Conservation (phyloP, 2,888 invertebrate genomes). For the Drosophila maculinotata region DNA sequence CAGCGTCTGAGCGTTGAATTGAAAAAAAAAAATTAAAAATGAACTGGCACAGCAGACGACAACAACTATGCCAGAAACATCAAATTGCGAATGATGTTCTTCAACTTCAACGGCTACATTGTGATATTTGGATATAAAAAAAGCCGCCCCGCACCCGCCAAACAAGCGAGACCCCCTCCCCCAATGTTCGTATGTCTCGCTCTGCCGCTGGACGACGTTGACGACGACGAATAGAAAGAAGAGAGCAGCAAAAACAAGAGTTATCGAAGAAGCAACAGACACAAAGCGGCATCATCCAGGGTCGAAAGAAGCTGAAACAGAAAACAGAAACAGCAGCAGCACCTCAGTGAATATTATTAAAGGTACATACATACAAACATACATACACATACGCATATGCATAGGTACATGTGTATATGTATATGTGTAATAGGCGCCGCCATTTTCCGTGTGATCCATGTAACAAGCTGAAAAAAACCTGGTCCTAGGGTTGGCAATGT, state of each 20-base stretch:
- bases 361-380: constrained; percentile 62
- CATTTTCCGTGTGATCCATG: constrained; percentile 75
- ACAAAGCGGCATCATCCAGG: constrained; percentile 66
- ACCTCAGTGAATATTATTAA: constrained; percentile 72
- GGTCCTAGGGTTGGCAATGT: constrained; percentile 68
- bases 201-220: constrained; percentile 48
- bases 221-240: constrained; percentile 34
- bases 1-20: constrained; percentile 61
- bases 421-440: constrained; percentile 73
- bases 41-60: constrained; percentile 63
- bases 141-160: constrained; percentile 58
- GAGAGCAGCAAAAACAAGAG: constrained; percentile 32
- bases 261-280: constrained; percentile 51
- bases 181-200: constrained; percentile 24
- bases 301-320: constrained; percentile 44
- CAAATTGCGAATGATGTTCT: constrained; percentile 56
- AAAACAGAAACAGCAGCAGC: constrained; percentile 37
- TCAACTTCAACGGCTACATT: constrained; percentile 61
- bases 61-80: constrained; percentile 36
- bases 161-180: constrained; percentile 44
- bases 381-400: constrained; percentile 18
- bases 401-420: constrained; percentile 23
- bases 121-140: constrained; percentile 72
- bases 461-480: constrained; percentile 65
- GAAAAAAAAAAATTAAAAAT: constrained; percentile 69